Evolutionary conservation across 1,140 invertebrate species (phyloP).

Genomic region (Chrysomallon squamiferum): DNA sequence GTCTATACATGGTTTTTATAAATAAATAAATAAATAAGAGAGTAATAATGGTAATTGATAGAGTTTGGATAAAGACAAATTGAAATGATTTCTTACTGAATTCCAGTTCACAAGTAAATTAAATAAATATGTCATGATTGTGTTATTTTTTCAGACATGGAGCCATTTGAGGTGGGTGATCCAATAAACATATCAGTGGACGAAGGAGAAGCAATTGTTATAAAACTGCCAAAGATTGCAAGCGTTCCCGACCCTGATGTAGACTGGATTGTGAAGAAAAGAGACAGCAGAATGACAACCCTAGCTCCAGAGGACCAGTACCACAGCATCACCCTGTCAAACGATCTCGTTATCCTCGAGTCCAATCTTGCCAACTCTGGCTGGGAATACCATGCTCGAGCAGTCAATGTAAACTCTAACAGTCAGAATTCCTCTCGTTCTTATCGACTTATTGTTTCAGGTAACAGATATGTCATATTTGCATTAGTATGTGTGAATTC

Average conservation of each 20-base stretch:
- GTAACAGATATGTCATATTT: background rate
- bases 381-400: background rate
- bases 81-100: too few species aligned
- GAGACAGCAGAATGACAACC: conserved; percentile 59
- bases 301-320: conserved; percentile 4
- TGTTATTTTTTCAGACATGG: conserved; percentile 14
- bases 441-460: background rate
- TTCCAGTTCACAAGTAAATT: too few species aligned
- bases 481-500: too few species aligned
- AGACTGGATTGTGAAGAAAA: conserved; percentile 83
- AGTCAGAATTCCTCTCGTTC: background rate
- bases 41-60: too few species aligned
- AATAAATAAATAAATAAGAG: too few species aligned
- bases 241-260: conserved; percentile 83
- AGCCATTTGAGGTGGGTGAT: conserved; percentile 1
- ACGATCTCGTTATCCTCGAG: conserved; percentile 4
- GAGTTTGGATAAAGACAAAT: too few species aligned
- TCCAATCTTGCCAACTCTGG: background rate
- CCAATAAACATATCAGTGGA: background rate
- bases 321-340: background rate
- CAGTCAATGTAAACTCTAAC: background rate
- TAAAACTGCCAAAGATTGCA: conserved; percentile 81
- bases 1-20: background rate
- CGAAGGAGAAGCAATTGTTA: conserved; percentile 77
- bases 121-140: too few species aligned